Base-by-base conservation (phyloP, 2,888 invertebrate genomes). In the Cremastinae sp. region DNA sequence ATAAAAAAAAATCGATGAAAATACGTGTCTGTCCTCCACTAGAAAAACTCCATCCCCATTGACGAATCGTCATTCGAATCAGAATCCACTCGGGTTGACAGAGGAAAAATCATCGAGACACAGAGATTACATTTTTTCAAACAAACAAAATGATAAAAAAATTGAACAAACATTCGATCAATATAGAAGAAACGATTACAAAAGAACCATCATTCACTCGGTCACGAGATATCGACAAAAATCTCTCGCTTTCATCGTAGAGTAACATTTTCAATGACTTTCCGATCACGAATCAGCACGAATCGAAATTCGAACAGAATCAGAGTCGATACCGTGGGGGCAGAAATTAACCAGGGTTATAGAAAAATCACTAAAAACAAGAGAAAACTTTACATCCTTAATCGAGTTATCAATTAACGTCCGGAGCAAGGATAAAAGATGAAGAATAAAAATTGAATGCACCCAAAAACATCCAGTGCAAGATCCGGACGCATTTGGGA, bases 361-460 rank as follows among this genome's bases (percentile, higher is more conserved):
- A n/a, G 35, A 22, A 49, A 20, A 59, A 62, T n/a, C n/a, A n/a
- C n/a, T n/a, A n/a, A 74, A 66, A 70, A 22, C 7, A 37, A 18
- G 18, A 41, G 18, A 16, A 45, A 66, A 74, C 43, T 35, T 47
- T 59, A 18, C 49, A 68, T 28, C 22, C 58, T 70, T 47, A 51
- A 74, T 51, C 51, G 55, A 45, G 66, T 73, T 55, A 35, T 65
- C 51, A 74, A 62, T 73, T 51, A 75, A 66, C 68, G 71, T 56
- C 64, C 55, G 58, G 71, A 68, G 74, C 45, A 58, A 65, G 64
- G 37, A 35, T 9, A 53, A 35, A 65, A 41, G 49, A 43, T 5
- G 45, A 69, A 22, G 12, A 41, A 9, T 37, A 22, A 64, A 53
- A 49, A 51, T n/a, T 39, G 28, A 65, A 41, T 37, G 41, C 2